A percentile compares a stretch with the other conserved stretches of the same genome.
These are phyloP conservation scores for Bimastos eiseni DNA, from an alignment of 2,888 invertebrate genomes.

Conservation along the genomic window DNA sequence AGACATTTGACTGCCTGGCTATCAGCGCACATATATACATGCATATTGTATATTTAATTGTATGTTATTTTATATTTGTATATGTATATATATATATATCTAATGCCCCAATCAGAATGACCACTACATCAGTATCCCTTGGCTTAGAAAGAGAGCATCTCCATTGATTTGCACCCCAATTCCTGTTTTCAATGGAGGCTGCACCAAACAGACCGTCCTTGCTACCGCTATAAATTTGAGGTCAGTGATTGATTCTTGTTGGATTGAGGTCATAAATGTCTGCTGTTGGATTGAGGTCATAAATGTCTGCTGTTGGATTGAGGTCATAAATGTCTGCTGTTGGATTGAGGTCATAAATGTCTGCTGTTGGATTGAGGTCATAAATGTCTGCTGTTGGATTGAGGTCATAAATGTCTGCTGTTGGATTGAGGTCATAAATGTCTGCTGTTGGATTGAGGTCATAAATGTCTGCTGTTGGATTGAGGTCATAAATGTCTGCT, in stretches of 20 bases:
- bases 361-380: neutral
- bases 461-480: neutral
- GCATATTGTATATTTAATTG: too few species aligned
- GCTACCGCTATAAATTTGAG: neutral
- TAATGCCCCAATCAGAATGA: neutral
- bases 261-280: neutral
- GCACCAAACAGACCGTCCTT: neutral
- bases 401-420: neutral
- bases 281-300: neutral
- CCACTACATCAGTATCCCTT: neutral
- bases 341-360: neutral
- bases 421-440: constrained; percentile 3
- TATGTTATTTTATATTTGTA: too few species aligned
- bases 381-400: neutral
- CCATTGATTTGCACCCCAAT: neutral
- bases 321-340: neutral
- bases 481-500: neutral
- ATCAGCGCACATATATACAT: too few species aligned
- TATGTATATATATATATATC: too few species aligned
- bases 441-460: neutral
- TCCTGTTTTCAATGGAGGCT: neutral
- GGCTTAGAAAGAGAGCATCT: neutral
- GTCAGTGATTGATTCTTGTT: neutral
- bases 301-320: neutral
- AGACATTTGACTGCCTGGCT: neutral